phyloP scores from a whole-genome alignment of 2,797 vertebrate species.

The Toxotes lorentzi region DNA sequence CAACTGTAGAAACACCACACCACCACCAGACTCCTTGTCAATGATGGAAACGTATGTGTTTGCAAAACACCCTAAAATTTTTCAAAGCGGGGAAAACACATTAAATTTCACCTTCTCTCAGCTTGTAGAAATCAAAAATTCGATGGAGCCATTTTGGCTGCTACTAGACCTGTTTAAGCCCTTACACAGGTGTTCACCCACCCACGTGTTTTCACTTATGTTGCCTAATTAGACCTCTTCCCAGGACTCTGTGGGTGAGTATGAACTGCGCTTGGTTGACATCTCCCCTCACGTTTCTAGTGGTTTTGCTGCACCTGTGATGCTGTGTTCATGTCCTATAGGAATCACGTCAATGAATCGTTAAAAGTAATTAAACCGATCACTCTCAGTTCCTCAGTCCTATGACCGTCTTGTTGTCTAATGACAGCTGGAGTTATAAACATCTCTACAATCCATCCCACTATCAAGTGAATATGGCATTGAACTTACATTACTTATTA shows the following conservation, averaged over 20 bases:
- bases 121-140: not conserved
- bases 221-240: conserved; percentile 12
- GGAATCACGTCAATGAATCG: too few species aligned
- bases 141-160: not conserved
- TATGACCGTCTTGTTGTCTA: not conserved
- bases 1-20: conserved; percentile 4
- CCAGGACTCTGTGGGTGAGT: not conserved
- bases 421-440: not conserved
- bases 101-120: not conserved
- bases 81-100: too few species aligned
- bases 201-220: not conserved
- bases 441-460: not conserved
- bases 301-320: not conserved
- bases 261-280: not conserved
- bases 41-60: not conserved
- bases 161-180: not conserved
- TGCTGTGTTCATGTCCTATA: not conserved
- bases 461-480: too few species aligned
- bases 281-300: not conserved
- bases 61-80: not conserved
- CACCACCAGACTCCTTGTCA: not conserved
- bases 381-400: not conserved
- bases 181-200: not conserved
- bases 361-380: not conserved
- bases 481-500: too few species aligned